Evolutionary conservation across 2,797 vertebrate species (phyloP).

Genomic region (Microctenopoma steveboyesi): DNA sequence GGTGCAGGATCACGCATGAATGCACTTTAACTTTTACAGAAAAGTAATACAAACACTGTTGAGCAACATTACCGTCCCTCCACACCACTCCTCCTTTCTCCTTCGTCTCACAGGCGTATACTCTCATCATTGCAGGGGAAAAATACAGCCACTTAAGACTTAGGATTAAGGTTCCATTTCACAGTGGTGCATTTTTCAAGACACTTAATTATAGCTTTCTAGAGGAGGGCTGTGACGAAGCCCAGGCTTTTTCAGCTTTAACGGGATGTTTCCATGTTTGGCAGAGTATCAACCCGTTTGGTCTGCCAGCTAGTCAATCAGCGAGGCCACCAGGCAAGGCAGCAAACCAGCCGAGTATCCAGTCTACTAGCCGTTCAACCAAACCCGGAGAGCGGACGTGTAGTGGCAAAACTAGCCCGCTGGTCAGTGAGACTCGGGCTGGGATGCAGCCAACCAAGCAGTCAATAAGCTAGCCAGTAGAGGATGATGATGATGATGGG

Average conservation of each 20-base stretch:
- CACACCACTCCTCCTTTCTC: slow-evolving; percentile 17
- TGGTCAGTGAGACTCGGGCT: slow-evolving; percentile 7
- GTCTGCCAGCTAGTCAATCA: slow-evolving; percentile 72
- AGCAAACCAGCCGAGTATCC: slow-evolving; percentile 37
- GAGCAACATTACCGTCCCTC: background rate
- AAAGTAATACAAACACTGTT: slow-evolving; percentile 28
- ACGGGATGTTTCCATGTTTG: slow-evolving; percentile 87
- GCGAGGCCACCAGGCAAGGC: slow-evolving; percentile 55
- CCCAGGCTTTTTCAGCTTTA: slow-evolving; percentile 81
- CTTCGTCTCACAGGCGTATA: slow-evolving; percentile 47
- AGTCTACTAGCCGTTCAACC: slow-evolving; percentile 46
- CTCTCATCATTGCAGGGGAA: slow-evolving; percentile 79
- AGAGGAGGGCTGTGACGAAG: slow-evolving; percentile 80
- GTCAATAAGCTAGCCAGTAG: slow-evolving; percentile 29
- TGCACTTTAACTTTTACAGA: slow-evolving; percentile 3
- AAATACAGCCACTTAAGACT: slow-evolving; percentile 82
- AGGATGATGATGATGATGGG: slow-evolving; percentile 47
- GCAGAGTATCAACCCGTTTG: slow-evolving; percentile 64
- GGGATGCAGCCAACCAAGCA: slow-evolving; percentile 17
- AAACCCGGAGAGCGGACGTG: slow-evolving; percentile 19
- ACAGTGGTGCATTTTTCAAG: slow-evolving; percentile 87
- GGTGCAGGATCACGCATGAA: background rate
- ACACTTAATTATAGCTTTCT: slow-evolving; percentile 88
- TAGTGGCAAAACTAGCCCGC: slow-evolving; percentile 16
- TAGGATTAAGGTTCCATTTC: slow-evolving; percentile 84